Evolutionary conservation across 64 coral and sea anemone species (phyloP), one percentile per base, ranked within the genome.

Genomic region (Astreopora myriophthalma): DNA sequence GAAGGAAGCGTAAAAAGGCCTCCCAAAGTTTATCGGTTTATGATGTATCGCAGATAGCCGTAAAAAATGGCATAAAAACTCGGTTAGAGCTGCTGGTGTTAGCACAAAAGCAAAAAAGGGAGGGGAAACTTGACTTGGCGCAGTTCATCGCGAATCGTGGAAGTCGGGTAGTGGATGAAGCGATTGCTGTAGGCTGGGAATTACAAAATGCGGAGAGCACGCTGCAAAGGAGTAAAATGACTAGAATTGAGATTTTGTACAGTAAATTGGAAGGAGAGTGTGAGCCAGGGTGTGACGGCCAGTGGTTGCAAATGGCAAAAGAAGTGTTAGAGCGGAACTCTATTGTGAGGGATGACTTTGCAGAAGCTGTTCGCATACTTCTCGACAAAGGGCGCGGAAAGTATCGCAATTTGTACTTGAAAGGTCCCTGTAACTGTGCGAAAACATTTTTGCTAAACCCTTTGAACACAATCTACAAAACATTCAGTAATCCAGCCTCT

Each of bases 381-480:
- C 36, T 95, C 32, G 79, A 85, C 19, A 48, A 79, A 14, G 93
- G 93, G 20, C 69, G 81, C 0, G 93, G 93, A 58, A 95, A 95
- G 60, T 91, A 86, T 63, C 49, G 88, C 8, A 95, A 91, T 58
- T 52, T 95, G 35, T 67, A 79, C 58, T 72, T 90, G 42, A 27
- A 75, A 23, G 93, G 81, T 22, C 57, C 79, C 16, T 83, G 72
- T 23, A 95, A 95, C 78, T 84, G 85, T 70, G 92, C 79, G 17
- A 90, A 94, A 75, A 90, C 93, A 16, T 94, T 95, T 39, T 23
- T 95, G 37, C 68, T 96, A 8, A 92, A 88, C 35, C 84, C 84
- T 32, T 23, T 96, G 27, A 96, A 87, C 44, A 74, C 10, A 19
- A 67, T 96, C 51, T 96, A 67, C 62, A 82, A 88, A 19, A 80